Evolutionary conservation across 2,888 invertebrate species (phyloP).

Genomic region (Dynastes maya): DNA sequence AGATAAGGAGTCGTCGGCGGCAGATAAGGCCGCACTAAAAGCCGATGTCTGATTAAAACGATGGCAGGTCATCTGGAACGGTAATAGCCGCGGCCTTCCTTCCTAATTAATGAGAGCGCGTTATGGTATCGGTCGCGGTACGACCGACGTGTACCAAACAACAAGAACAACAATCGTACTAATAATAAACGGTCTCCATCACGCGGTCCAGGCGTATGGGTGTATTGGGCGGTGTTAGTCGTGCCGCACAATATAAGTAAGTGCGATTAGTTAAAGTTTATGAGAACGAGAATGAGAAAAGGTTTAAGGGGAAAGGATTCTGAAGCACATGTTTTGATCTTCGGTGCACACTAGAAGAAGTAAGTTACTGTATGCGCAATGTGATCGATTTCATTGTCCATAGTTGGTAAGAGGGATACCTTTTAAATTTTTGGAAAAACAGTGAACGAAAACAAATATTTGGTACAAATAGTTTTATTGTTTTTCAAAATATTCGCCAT

Average conservation of each 20-base stretch:
- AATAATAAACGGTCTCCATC: conserved; percentile 1
- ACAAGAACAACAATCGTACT: background rate
- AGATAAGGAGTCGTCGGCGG: conserved; percentile 59
- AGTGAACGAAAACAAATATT: no score
- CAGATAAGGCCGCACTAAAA: conserved; percentile 58
- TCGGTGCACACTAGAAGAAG: no score
- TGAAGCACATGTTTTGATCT: background rate
- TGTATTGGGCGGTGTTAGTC: background rate
- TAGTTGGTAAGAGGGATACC: no score
- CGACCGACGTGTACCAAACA: conserved; percentile 8
- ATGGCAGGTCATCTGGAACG: conserved; percentile 62
- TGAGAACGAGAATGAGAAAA: background rate
- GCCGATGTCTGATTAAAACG: conserved; percentile 56
- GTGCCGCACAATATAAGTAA: background rate
- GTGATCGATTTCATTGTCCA: no score
- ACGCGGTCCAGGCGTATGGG: no score
- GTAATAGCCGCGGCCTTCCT: conserved; percentile 59
- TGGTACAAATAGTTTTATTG: no score
- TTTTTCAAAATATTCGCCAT: no score
- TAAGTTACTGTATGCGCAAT: no score
- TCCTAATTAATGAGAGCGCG: conserved; percentile 59
- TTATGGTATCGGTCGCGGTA: conserved; percentile 59
- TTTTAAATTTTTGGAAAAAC: no score
- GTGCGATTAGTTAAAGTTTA: background rate
- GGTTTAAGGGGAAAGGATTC: background rate